Conservation (phyloP, 2,113 vertebrate genomes). For the Leucoraja erinaceus region DNA sequence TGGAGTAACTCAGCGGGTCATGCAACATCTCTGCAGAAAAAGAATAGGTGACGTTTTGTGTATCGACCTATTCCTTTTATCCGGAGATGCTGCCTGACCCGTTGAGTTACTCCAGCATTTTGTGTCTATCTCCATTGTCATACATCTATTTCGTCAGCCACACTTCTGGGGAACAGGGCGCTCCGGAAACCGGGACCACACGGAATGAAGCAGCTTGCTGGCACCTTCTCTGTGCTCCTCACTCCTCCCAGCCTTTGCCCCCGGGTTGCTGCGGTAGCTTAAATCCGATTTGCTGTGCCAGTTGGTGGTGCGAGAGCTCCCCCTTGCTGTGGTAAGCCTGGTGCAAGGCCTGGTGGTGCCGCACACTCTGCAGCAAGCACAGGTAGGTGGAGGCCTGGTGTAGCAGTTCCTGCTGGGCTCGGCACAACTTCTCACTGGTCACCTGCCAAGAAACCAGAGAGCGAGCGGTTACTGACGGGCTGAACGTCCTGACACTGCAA, state of each 20-base stretch:
- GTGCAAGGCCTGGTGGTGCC: slow-evolving; percentile 70
- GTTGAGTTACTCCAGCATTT: too few species aligned
- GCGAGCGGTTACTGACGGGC: neutral
- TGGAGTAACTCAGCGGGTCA: too few species aligned
- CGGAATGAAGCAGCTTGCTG: neutral
- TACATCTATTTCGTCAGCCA: neutral
- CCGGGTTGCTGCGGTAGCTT: slow-evolving; percentile 80
- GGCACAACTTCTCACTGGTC: slow-evolving; percentile 79
- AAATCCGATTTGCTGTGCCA: slow-evolving; percentile 76
- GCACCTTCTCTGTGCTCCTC: slow-evolving; percentile 41
- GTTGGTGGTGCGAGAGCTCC: slow-evolving; percentile 63
- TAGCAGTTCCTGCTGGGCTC: slow-evolving; percentile 76
- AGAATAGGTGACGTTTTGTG: too few species aligned
- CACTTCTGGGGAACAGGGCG: neutral
- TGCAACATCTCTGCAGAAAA: too few species aligned
- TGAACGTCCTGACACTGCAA: neutral
- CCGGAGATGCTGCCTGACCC: too few species aligned
- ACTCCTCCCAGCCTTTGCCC: slow-evolving; percentile 80
- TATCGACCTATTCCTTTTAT: too few species aligned
- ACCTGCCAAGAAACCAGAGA: slow-evolving; percentile 52
- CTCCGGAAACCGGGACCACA: neutral
- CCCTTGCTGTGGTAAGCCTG: slow-evolving; percentile 73
- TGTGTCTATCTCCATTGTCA: too few species aligned
- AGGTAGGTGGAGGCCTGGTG: slow-evolving; percentile 79
- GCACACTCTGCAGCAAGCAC: slow-evolving; percentile 73